Evolutionary conservation across 2,888 invertebrate genomes (phyloP).

Genomic region (Notocelia uddmanniana): DNA sequence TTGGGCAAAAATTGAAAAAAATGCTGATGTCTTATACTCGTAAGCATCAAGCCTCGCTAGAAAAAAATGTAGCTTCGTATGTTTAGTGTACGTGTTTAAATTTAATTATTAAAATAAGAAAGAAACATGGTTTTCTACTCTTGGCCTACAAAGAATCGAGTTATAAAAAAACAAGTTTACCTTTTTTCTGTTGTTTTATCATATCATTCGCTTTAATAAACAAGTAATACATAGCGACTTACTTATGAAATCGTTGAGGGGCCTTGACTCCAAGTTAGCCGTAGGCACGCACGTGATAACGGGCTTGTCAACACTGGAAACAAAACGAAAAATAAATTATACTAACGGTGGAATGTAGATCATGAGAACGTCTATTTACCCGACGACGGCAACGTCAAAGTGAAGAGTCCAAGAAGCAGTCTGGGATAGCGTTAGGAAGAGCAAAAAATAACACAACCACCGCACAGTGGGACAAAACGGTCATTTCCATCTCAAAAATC

Average conservation of each 20-base stretch:
- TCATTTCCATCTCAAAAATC: too few relatives aligned
- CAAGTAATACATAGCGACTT: slow-evolving; percentile 8
- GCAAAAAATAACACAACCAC: too few relatives aligned
- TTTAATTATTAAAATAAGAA: not conserved
- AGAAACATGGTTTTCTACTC: not conserved
- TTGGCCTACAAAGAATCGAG: too few relatives aligned
- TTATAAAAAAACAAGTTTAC: not conserved
- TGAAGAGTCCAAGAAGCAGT: too few relatives aligned
- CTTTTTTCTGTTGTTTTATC: not conserved
- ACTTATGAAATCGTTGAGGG: slow-evolving; percentile 31
- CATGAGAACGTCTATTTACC: too few relatives aligned
- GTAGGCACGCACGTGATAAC: slow-evolving; percentile 46
- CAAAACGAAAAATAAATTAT: slow-evolving; percentile 25
- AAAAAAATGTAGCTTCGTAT: not conserved
- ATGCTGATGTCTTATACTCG: not conserved
- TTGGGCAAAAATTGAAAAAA: not conserved
- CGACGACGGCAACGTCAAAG: too few relatives aligned
- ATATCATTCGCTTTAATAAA: slow-evolving; percentile 30
- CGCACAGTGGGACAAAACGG: too few relatives aligned
- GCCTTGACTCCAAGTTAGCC: slow-evolving; percentile 44
- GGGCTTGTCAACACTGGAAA: slow-evolving; percentile 47
- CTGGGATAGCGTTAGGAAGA: too few relatives aligned
- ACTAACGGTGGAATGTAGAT: not conserved
- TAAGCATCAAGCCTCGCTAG: not conserved
- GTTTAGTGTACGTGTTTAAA: too few relatives aligned